Percentiles rank a stretch among this genome's conserved stretches.
Evolutionary conservation across 2,797 vertebrate species (phyloP).

Genomic region (Chrosomus eos): DNA sequence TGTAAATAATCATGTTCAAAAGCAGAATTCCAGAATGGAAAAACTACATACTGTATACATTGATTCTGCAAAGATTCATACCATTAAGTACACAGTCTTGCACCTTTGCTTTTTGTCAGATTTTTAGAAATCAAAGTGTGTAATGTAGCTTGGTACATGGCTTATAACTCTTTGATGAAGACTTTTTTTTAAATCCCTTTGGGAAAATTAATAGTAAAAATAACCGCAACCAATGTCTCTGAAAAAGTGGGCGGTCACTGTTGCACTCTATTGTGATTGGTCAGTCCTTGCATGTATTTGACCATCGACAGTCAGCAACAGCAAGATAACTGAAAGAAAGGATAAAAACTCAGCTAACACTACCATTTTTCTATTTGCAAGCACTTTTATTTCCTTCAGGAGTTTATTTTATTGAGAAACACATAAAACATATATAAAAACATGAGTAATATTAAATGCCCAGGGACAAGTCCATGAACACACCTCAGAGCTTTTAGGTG

Average conservation of each 20-base stretch:
- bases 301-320: background rate
- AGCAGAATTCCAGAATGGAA: background rate
- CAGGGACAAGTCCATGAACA: background rate
- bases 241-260: background rate
- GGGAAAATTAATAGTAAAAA: background rate
- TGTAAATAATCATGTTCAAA: background rate
- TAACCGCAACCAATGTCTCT: background rate
- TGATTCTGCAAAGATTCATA: background rate
- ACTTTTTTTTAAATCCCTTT: background rate
- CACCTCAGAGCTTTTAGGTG: constrained; percentile 4
- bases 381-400: constrained; percentile 3
- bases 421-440: background rate
- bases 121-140: background rate
- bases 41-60: background rate
- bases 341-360: background rate
- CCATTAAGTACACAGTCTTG: background rate
- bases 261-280: background rate
- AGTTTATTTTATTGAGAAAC: constrained; percentile 5
- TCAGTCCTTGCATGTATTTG: background rate
- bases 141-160: background rate
- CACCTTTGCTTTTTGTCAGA: background rate
- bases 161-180: background rate
- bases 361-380: background rate
- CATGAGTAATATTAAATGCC: background rate
- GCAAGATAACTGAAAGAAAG: background rate